Conservation (phyloP, 2,113 vertebrate species). For the Poecilia latipinna region DNA sequence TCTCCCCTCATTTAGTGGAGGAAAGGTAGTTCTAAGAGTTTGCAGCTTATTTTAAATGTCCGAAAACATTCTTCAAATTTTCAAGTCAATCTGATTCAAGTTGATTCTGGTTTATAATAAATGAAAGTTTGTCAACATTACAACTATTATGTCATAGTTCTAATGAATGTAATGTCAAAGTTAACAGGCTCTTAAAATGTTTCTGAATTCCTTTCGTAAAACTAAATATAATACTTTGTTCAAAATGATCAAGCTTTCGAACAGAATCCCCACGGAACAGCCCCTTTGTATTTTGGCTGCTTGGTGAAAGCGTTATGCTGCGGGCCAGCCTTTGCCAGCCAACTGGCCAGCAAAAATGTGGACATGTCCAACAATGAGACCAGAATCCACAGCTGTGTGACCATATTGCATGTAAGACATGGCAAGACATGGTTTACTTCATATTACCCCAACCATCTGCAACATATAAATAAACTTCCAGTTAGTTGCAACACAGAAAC, state of each 20-base stretch:
- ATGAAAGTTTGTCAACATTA: not conserved
- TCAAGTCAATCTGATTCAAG: too few species aligned
- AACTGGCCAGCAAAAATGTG: slow-evolving; percentile 73
- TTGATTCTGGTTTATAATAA: not conserved
- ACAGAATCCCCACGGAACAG: slow-evolving; percentile 62
- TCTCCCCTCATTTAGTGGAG: too few species aligned
- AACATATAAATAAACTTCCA: slow-evolving; percentile 56
- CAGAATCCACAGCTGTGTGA: slow-evolving; percentile 72
- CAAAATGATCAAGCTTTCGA: slow-evolving; percentile 34
- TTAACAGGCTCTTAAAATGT: not conserved
- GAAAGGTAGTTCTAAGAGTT: too few species aligned
- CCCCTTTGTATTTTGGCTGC: slow-evolving; percentile 59
- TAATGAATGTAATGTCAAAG: not conserved
- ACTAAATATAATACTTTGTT: not conserved
- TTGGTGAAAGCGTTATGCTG: slow-evolving; percentile 58
- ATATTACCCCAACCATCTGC: slow-evolving; percentile 64
- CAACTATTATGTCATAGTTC: not conserved
- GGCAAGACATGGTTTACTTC: slow-evolving; percentile 57
- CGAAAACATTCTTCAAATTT: too few species aligned
- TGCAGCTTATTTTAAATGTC: too few species aligned
- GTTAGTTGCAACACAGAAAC: slow-evolving; percentile 35
- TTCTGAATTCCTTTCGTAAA: not conserved
- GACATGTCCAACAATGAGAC: slow-evolving; percentile 72
- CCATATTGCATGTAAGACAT: slow-evolving; percentile 70
- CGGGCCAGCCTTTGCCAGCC: slow-evolving; percentile 67